Base-by-base conservation (phyloP, 2,797 vertebrate genomes). In the Clarias platycephalus region DNA sequence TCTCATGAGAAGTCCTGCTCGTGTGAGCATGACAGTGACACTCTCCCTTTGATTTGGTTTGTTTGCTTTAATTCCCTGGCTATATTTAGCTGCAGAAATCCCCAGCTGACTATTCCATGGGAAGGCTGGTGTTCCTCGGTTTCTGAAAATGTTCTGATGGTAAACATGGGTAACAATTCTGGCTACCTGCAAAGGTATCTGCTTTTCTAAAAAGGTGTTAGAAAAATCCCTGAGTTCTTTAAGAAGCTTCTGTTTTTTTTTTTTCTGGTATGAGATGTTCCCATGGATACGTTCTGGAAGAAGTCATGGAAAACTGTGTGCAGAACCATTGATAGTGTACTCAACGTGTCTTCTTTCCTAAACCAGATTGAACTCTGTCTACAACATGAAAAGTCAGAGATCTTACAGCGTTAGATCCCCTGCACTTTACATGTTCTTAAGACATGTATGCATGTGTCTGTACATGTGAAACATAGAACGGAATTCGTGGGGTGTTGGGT, bases 31-130 rank as follows among this genome's bases (percentile, higher is more conserved):
- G 83, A 84, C 60, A 89, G 91, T 80, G 58, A 92, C 81, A 85
- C 81, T 37, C 87, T 78, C 80, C 88, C 91, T 93, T 91, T 94
- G 90, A 92, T 94, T 90, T 89, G 83, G 89, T 92, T 91, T 90
- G 90, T 91, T 90, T 87, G 90, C 89, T 90, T 91, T 91, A 90
- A 91, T 91, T 91, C 78, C 37, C 68, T 83, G 4, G 87, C 92
- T 94, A 92, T 91, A 92, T 94, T 93, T 93, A 94, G 92, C 93
- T 60, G 84, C 82, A 90, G 90, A 94, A 95, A 91, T 93, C 92
- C 94, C 92, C 91, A 87, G 90, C 92, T 90, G 90, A 40, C 37
- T 40, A 40, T 40, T 40, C 37, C 37, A 26, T 80, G 90, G 86
- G 91, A 91, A 92, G 91, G 91, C 93, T 94, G 94, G 93, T 95